These are phyloP conservation scores for Liodrosophila aerea DNA, from an alignment of 2,888 invertebrate species.

Conservation along the genomic window DNA sequence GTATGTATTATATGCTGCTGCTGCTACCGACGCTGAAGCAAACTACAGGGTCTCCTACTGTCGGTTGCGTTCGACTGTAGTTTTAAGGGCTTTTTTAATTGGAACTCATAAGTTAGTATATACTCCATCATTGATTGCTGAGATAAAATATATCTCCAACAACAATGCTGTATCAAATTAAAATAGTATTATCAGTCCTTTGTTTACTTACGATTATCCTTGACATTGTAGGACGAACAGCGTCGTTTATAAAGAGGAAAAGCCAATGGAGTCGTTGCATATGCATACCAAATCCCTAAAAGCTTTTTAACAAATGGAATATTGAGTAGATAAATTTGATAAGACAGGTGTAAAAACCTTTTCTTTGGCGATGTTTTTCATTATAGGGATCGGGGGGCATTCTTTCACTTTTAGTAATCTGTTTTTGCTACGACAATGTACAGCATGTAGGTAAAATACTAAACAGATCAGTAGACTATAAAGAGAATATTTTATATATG, in stretches of 20 bases:
- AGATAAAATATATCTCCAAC: too few species aligned
- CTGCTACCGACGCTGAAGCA: too few species aligned
- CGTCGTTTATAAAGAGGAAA: conserved; percentile 24
- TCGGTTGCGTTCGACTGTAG: too few species aligned
- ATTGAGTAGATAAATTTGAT: background rate
- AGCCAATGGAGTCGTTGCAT: conserved; percentile 43
- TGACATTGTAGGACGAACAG: conserved; percentile 48
- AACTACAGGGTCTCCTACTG: too few species aligned
- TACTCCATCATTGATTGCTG: too few species aligned
- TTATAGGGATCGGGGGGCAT: conserved; percentile 23
- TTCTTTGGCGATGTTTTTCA: conserved; percentile 15
- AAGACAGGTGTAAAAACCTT: conserved; percentile 13
- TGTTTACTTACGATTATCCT: conserved; percentile 44
- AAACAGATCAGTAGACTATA: too few species aligned
- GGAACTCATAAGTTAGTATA: too few species aligned
- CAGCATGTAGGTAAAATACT: background rate
- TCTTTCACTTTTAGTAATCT: background rate
- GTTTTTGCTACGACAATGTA: background rate
- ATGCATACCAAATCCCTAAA: conserved; percentile 57
- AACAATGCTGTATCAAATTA: too few species aligned
- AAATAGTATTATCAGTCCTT: too few species aligned
- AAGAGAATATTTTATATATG: too few species aligned
- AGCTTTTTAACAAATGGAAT: conserved; percentile 23
- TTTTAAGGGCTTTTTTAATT: too few species aligned
- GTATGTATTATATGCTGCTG: too few species aligned